Conservation (phyloP, 2,797 vertebrate species). For the Lagorchestes hirsutus region DNA sequence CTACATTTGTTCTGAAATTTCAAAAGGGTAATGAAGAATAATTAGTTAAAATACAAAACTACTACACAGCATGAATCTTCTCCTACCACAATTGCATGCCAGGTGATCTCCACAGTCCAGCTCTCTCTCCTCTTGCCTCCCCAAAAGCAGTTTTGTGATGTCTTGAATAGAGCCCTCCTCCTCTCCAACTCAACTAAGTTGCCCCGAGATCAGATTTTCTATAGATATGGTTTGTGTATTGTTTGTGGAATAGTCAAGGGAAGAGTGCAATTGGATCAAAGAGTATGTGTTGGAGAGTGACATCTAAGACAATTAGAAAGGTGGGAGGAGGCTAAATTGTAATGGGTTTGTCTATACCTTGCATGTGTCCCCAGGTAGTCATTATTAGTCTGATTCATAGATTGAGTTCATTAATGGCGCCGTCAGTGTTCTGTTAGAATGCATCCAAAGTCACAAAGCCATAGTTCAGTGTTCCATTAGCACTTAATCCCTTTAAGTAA, state of each 20-base stretch:
- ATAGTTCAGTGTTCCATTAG: not conserved
- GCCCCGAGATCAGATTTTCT: not conserved
- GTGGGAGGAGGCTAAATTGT: not conserved
- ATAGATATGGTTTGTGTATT: not conserved
- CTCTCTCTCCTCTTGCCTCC: not conserved
- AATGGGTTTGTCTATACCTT: not conserved
- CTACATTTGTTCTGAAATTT: not conserved
- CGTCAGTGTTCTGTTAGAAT: not conserved
- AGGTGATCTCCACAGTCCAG: not conserved
- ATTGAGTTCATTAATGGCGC: not conserved
- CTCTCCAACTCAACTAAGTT: not conserved
- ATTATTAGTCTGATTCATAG: not conserved
- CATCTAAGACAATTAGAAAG: not conserved
- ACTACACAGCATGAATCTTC: not conserved
- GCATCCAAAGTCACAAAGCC: not conserved
- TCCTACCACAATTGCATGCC: not conserved
- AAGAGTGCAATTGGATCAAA: no score
- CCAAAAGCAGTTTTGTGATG: not conserved
- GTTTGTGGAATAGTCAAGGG: no score
- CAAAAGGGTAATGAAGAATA: not conserved
- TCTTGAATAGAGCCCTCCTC: not conserved
- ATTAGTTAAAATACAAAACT: not conserved
- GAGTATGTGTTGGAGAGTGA: no score
- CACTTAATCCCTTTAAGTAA: not conserved
- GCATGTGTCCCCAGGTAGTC: not conserved